Percentiles rank a stretch among this genome's conserved stretches.
Evolutionary conservation across 2,888 invertebrate genomes (phyloP).

Genomic region (Endomychus coccineus): DNA sequence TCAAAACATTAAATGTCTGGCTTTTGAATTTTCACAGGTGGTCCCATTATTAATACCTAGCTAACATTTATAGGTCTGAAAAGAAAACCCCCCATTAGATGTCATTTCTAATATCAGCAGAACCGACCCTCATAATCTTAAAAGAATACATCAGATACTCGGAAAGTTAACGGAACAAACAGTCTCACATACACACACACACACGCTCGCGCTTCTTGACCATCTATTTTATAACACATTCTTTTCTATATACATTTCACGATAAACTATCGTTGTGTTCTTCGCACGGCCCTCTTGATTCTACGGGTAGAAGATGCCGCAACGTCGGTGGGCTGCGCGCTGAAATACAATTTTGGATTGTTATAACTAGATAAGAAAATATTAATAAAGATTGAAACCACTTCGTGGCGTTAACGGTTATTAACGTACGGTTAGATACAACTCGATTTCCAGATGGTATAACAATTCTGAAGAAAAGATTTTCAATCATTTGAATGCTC

Average conservation of each 20-base stretch:
- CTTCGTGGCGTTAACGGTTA: no score
- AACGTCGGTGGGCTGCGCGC: slow-evolving; percentile 29
- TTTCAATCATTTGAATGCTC: no score
- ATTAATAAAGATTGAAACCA: no score
- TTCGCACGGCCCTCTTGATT: slow-evolving; percentile 45
- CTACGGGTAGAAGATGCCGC: slow-evolving; percentile 34
- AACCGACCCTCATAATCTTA: slow-evolving; percentile 14
- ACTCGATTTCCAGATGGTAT: no score
- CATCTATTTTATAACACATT: slow-evolving; percentile 6
- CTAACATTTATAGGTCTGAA: slow-evolving; percentile 31
- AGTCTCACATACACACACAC: no score
- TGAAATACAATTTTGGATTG: slow-evolving; percentile 19
- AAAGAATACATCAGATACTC: slow-evolving; percentile 6
- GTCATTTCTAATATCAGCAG: slow-evolving; percentile 16
- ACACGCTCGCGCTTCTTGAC: not conserved
- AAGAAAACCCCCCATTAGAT: slow-evolving; percentile 25
- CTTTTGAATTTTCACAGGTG: slow-evolving; percentile 28
- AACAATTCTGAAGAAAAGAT: no score
- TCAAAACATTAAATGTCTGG: slow-evolving; percentile 23
- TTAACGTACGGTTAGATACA: no score
- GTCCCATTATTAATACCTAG: slow-evolving; percentile 25
- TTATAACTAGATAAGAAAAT: slow-evolving; percentile 4
- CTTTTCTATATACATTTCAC: slow-evolving; percentile 16
- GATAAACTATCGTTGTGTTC: slow-evolving; percentile 38
- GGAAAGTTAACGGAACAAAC: no score